phyloP scores from a whole-genome alignment of 2,113 vertebrate species.

The Gallinago jamesoni region DNA sequence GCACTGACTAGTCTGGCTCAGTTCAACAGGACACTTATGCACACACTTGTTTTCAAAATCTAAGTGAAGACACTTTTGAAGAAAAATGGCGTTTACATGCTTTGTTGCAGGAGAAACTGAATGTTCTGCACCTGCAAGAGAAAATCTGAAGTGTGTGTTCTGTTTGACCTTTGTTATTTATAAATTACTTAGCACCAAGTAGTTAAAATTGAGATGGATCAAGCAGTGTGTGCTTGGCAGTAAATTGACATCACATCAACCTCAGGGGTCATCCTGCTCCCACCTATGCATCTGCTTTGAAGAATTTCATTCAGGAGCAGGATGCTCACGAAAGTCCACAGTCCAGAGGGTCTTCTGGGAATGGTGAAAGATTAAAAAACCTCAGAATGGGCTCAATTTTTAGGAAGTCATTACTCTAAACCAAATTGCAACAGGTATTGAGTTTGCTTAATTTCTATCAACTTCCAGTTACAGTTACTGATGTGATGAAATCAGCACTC shows the following conservation, averaged over 20 bases:
- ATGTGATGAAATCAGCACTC: not conserved
- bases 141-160: not conserved
- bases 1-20: not conserved
- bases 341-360: not conserved
- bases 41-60: not conserved
- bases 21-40: not conserved
- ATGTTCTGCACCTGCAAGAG: not conserved
- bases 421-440: not conserved
- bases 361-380: not conserved
- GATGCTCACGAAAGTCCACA: not conserved
- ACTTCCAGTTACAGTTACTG: not conserved
- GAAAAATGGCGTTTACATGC: not conserved
- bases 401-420: not conserved
- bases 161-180: not conserved
- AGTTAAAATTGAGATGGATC: not conserved
- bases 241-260: not conserved
- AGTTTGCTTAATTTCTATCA: not conserved
- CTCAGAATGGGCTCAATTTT: not conserved
- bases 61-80: not conserved
- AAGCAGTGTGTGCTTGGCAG: not conserved
- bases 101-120: not conserved
- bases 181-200: not conserved
- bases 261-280: not conserved
- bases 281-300: not conserved
- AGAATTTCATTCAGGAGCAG: not conserved